Evolutionary conservation across 2,888 invertebrate species (phyloP), one percentile per base, ranked within the genome.

Genomic region (Drosophila conformis): DNA sequence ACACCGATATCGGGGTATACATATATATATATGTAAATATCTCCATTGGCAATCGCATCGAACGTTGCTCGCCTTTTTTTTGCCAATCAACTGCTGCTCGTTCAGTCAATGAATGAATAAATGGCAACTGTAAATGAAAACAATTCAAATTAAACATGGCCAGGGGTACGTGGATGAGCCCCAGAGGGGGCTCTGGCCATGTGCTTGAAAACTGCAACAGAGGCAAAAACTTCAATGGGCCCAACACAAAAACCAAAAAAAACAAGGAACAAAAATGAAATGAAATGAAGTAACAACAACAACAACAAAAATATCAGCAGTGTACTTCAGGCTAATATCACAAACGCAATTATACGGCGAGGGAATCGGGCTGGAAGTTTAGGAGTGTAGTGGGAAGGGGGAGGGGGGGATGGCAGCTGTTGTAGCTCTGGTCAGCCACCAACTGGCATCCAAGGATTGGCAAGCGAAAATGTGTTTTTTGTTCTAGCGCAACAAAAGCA

Each of bases 51-150:
- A 57, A 46, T 58, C 57, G 61, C 36, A 60, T 40, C 36, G 46
- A 62, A 59, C 29, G 40, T 48, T 31, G 46, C 46, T 69, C 48
- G 74, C 63, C 67, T 64, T 69, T 80, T 78, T 80, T 78, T 80
- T 81, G 74, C 83, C 89, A 88, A 88, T 85, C 84, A 82, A 82
- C 75, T 82, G 81, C 65, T 63, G 62, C 82, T 63, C 74, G 83
- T 72, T 74, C 69, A 73, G 64, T 78, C 36, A 38, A 56, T 89
- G 80, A 78, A 82, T 80, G 81, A 82, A 87, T 82, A 81, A 85
- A 83, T 89, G 86, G 89, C 88, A 89, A 87, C 89, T 87, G 89
- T 87, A 85, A 89, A 85, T 87, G 88, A 87, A 89, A 87, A 87
- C 90, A 87, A 87, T 87, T 89, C 87, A 87, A 89, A 89, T 87